A percentile compares a stretch with the other conserved stretches of the same genome.
Conservation (phyloP, 2,797 vertebrate genomes). For the Lacerta agilis region DNA sequence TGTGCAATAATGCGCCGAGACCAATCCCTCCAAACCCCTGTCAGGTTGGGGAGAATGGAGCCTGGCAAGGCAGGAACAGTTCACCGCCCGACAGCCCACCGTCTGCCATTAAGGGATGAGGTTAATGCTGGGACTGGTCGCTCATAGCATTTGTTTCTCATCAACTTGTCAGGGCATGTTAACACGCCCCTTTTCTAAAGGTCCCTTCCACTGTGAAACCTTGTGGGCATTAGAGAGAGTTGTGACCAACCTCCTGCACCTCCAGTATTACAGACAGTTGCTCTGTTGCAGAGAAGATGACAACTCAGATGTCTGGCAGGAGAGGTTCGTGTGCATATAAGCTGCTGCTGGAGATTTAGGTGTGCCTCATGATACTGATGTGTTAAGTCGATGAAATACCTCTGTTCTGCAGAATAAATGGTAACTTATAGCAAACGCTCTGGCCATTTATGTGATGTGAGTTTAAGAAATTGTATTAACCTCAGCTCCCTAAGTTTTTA, state of each 20-base stretch:
- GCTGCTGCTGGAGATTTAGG: neutral
- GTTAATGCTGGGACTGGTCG: neutral
- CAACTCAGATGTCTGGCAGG: constrained; percentile 11
- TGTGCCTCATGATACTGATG: constrained; percentile 62
- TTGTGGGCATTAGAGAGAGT: constrained; percentile 35
- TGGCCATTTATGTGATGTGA: constrained; percentile 6
- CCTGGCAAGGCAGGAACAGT: neutral
- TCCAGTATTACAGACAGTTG: constrained; percentile 22
- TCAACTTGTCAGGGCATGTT: fast-evolving
- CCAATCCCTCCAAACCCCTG: neutral
- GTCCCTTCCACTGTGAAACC: constrained; percentile 5
- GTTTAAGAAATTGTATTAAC: neutral
- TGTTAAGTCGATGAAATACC: constrained; percentile 70
- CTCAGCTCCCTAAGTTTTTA: neutral
- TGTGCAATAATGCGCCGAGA: constrained; percentile 63
- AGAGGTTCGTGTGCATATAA: neutral
- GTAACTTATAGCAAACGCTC: constrained; percentile 70
- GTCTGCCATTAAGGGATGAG: constrained; percentile 34
- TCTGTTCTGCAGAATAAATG: constrained; percentile 75
- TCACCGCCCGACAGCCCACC: neutral
- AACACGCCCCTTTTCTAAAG: neutral
- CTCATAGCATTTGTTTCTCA: neutral
- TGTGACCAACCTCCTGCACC: constrained; percentile 15
- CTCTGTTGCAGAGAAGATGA: constrained; percentile 28
- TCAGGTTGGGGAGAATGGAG: constrained; percentile 40